Base-by-base conservation (phyloP, 2,888 invertebrate species). In the Perithous albicinctus region DNA sequence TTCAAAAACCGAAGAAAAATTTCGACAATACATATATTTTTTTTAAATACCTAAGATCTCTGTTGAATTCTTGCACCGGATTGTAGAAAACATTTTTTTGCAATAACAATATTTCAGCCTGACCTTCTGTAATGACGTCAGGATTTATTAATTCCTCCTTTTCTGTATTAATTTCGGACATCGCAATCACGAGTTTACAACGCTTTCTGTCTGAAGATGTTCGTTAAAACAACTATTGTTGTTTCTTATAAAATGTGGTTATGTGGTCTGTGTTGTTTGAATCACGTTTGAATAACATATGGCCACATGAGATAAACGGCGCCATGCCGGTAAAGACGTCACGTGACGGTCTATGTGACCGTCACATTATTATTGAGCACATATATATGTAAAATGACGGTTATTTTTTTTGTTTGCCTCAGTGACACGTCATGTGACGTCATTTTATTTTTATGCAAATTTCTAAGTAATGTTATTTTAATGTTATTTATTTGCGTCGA, bases 41-140 rank as follows among this genome's bases (percentile, higher is more conserved):
- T 51, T 35, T 12, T 51, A 12, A 23, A 78, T 89, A 94, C 94
- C 96, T 97, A 66, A 99, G 93, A 93, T 99, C 99, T 84, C 99
- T 94, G 92, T 99, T 99, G 90, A 99, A 99, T 93, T 99, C 98
- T 93, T 99, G 99, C 0, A 99, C 99, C 0, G 99, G 98, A 93
- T 99, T 99, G 91, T 99, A 99, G 93, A 99, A 99, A 0, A 99
- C 98, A 90, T 96, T 96, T 43, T 96, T 96, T 56, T 94, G 94
- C 32, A 92, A 92, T 1, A 97, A 94, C 70, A 95, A 93, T 82
- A 98, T 96, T 90, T 95, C 95, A 0, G 98, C 97, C 87, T 95
- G 94, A 0, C 98, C 98, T 93, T 98, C 98, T 69, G 93, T 94
- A 82, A 96, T 95, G 56, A 92, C 91, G 85, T 93, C 85, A 2